These are phyloP conservation scores for Dromococcyx pavoninus DNA, from an alignment of 2,797 vertebrate species.

Conservation along the genomic window DNA sequence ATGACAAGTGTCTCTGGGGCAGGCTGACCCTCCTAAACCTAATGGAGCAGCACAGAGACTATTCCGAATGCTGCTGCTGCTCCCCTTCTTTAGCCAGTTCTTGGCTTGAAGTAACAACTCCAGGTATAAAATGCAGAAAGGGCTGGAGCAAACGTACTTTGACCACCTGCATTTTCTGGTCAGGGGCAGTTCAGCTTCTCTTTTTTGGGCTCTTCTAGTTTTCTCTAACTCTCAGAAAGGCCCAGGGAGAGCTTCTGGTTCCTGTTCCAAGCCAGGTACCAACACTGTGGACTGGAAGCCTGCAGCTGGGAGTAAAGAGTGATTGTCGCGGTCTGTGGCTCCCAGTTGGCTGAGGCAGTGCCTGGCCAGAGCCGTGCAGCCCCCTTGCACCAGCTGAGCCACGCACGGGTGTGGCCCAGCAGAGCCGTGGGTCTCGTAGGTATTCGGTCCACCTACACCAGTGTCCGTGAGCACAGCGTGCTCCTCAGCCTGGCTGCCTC, in stretches of 20 bases:
- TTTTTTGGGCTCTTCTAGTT: neutral
- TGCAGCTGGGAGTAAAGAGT: neutral
- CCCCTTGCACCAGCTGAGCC: neutral
- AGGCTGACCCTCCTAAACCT: neutral
- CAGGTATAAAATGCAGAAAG: neutral
- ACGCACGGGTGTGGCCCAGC: accelerated
- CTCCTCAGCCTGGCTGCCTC: neutral
- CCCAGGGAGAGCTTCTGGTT: neutral
- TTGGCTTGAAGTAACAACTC: neutral
- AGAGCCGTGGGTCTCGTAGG: accelerated
- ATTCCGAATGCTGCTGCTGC: neutral
- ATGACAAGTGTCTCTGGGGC: neutral
- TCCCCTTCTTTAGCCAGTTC: neutral
- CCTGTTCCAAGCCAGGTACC: neutral
- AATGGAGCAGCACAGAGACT: neutral
- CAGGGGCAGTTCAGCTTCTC: neutral
- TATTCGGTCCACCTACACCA: neutral
- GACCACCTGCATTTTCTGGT: neutral
- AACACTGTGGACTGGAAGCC: neutral
- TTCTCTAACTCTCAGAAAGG: neutral
- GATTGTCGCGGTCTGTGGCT: neutral
- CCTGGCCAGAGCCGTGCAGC: neutral
- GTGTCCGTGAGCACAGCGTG: neutral
- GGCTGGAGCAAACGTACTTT: neutral
- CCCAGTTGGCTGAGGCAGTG: accelerated